Evolutionary conservation across 2,113 vertebrate genomes (phyloP).

Genomic region (Dicerorhinus sumatrensis): DNA sequence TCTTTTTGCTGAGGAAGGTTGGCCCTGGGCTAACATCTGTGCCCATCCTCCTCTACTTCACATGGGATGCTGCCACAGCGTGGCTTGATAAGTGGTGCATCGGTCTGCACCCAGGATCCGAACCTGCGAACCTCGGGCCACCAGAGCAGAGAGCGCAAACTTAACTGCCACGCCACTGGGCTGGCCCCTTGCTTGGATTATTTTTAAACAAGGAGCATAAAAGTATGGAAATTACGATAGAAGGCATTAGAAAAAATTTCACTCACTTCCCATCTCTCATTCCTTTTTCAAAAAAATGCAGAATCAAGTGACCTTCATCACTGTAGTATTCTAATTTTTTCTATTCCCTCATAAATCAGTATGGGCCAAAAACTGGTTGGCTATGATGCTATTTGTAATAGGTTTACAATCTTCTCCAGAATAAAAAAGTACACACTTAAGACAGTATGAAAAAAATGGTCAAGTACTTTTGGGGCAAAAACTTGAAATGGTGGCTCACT

Average conservation of each 20-base stretch:
- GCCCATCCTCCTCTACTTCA: too few relatives aligned
- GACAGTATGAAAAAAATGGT: neutral
- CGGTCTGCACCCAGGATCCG: too few relatives aligned
- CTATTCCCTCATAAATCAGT: neutral
- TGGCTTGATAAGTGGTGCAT: too few relatives aligned
- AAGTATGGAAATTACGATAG: neutral
- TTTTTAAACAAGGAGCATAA: conserved; percentile 10
- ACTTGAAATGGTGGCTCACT: neutral
- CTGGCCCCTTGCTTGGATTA: neutral
- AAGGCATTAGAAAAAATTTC: neutral
- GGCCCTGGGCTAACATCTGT: too few relatives aligned
- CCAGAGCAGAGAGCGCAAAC: too few relatives aligned
- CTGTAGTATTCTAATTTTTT: neutral
- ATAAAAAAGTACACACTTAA: neutral
- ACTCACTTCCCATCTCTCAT: neutral
- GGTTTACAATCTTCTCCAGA: neutral
- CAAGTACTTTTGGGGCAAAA: neutral
- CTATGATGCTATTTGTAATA: neutral
- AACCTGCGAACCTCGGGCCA: too few relatives aligned
- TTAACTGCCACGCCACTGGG: too few relatives aligned
- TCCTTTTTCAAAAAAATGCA: neutral
- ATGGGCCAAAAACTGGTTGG: neutral
- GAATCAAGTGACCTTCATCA: neutral
- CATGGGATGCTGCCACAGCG: too few relatives aligned
- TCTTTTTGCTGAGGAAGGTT: too few relatives aligned